phyloP scores from a whole-genome alignment of 2,113 vertebrate genomes.

The Pseudopodoces humilis region DNA sequence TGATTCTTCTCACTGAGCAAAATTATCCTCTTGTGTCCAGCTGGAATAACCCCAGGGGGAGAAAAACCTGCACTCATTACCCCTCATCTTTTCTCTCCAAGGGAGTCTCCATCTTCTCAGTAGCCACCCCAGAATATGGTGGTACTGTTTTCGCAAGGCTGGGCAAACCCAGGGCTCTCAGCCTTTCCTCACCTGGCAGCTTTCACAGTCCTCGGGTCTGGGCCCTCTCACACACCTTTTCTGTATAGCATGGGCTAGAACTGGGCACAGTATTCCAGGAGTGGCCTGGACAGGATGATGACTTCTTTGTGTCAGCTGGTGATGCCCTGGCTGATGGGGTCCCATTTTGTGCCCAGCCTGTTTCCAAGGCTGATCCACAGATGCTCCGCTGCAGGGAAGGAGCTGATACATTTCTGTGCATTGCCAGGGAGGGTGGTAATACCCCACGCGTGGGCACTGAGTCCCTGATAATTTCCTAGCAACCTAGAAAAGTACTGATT shows the following conservation, averaged over 20 bases:
- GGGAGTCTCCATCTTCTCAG: not conserved
- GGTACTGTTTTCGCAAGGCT: not conserved
- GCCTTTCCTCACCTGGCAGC: not conserved
- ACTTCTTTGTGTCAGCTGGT: not conserved
- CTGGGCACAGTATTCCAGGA: not conserved
- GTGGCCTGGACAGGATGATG: not conserved
- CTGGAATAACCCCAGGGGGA: not conserved
- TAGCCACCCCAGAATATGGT: no score
- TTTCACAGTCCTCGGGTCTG: not conserved
- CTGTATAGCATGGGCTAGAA: not conserved
- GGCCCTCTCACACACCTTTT: not conserved
- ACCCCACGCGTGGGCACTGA: not conserved
- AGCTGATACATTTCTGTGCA: rapidly evolving
- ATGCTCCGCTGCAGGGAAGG: not conserved
- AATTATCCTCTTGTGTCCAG: not conserved
- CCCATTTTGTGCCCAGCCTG: not conserved
- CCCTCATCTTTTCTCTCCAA: not conserved
- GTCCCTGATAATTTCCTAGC: not conserved
- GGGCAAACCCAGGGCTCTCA: not conserved
- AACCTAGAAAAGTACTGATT: not conserved
- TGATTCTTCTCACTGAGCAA: not conserved
- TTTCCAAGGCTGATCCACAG: not conserved
- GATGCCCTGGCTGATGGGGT: not conserved
- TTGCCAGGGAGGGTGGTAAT: not conserved
- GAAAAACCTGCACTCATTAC: not conserved